Conservation (phyloP, 2,113 vertebrate genomes). For the Brachypteracias leptosomus region DNA sequence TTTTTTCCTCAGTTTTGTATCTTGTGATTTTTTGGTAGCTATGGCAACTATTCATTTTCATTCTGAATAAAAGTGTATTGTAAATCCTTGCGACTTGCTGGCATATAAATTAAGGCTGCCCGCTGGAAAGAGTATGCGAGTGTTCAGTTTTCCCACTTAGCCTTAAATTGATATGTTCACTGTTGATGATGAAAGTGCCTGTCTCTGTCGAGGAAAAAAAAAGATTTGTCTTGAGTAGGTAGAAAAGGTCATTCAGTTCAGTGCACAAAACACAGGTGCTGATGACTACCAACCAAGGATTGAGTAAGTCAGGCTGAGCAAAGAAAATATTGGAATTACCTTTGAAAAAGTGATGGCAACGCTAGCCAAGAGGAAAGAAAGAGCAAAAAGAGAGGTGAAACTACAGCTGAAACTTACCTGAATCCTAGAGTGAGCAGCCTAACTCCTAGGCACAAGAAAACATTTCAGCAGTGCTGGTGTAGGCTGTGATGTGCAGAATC, state of each 20-base stretch:
- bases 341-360: background rate
- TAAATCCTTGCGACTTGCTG: background rate
- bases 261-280: background rate
- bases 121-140: background rate
- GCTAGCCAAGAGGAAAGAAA: background rate
- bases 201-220: background rate
- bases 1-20: background rate
- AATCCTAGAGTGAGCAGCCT: background rate
- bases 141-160: background rate
- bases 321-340: slow-evolving; percentile 26
- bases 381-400: background rate
- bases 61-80: background rate
- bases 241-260: slow-evolving; percentile 37
- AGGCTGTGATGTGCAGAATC: background rate
- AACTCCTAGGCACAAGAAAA: background rate
- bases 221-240: background rate
- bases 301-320: background rate
- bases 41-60: slow-evolving; percentile 31
- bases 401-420: background rate
- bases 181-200: slow-evolving; percentile 3
- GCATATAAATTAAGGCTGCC: slow-evolving; percentile 25
- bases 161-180: slow-evolving; percentile 24
- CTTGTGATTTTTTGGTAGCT: slow-evolving; percentile 25
- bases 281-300: background rate
- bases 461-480: fast-evolving